A percentile compares a stretch with the other conserved stretches of the same genome.
Evolutionary conservation across 2,888 invertebrate species (phyloP).

Genomic region (Lordiphosa andalusiaca): DNA sequence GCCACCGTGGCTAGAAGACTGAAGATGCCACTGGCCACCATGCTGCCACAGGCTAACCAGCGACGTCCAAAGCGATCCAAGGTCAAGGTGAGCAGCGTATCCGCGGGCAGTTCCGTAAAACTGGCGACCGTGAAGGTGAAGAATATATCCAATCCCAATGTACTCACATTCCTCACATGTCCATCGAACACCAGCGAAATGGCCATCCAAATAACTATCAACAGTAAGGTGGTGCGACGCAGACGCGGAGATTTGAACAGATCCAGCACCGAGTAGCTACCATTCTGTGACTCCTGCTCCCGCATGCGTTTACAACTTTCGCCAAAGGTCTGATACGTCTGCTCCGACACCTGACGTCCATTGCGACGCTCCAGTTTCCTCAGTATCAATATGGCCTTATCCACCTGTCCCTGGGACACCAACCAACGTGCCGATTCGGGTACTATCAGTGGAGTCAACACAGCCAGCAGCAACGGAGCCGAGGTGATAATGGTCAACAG

Average conservation of each 20-base stretch:
- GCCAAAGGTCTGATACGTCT: slow-evolving; percentile 86
- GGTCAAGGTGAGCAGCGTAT: slow-evolving; percentile 88
- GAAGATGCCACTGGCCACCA: slow-evolving; percentile 90
- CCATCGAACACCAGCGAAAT: slow-evolving; percentile 93
- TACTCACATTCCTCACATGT: slow-evolving; percentile 92
- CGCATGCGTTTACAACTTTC: slow-evolving; percentile 85
- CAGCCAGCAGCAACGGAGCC: slow-evolving; percentile 86
- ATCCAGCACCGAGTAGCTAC: slow-evolving; percentile 89
- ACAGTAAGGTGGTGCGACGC: slow-evolving; percentile 87
- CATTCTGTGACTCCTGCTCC: slow-evolving; percentile 85
- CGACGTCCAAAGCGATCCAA: slow-evolving; percentile 89
- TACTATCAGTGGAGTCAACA: slow-evolving; percentile 88
- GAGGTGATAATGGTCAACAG: slow-evolving; percentile 89
- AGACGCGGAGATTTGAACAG: slow-evolving; percentile 89
- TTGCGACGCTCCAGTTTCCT: slow-evolving; percentile 91
- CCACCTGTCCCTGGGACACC: slow-evolving; percentile 91
- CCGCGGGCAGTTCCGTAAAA: slow-evolving; percentile 91
- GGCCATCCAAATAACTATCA: slow-evolving; percentile 94
- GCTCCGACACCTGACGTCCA: slow-evolving; percentile 86
- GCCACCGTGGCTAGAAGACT: slow-evolving; percentile 88
- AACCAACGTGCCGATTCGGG: slow-evolving; percentile 95
- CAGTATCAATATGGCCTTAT: slow-evolving; percentile 88
- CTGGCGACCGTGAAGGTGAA: slow-evolving; percentile 91
- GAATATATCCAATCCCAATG: slow-evolving; percentile 90
- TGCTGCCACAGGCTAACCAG: slow-evolving; percentile 91